Conservation (phyloP, 2,113 vertebrate genomes). For the Porphyrio hochstetteri region DNA sequence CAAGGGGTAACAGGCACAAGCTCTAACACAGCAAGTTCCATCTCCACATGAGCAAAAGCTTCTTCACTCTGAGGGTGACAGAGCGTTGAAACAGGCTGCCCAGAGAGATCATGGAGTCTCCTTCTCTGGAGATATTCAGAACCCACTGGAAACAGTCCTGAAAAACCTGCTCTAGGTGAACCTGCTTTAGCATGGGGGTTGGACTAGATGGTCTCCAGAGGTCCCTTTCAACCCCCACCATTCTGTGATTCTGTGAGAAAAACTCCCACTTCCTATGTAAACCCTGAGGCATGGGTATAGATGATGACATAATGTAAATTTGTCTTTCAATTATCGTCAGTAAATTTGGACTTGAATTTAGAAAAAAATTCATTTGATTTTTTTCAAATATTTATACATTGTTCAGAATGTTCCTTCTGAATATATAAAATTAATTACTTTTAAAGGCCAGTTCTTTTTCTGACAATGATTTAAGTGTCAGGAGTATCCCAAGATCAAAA, state of each 20-base stretch:
- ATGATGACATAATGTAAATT: background rate
- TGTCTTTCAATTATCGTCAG: background rate
- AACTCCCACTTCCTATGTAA: background rate
- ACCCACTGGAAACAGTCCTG: no score
- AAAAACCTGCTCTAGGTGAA: no score
- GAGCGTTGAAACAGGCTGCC: no score
- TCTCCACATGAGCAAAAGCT: no score
- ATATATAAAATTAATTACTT: rapidly evolving
- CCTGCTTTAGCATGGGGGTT: no score
- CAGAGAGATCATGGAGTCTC: no score
- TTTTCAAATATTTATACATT: background rate
- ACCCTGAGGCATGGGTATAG: background rate
- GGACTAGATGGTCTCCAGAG: no score
- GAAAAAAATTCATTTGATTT: background rate
- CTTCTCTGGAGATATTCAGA: no score
- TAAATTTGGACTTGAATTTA: background rate
- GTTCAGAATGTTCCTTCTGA: background rate
- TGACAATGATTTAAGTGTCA: background rate
- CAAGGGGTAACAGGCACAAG: no score
- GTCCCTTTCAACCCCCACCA: no score
- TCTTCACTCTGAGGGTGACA: no score
- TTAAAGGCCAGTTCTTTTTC: background rate
- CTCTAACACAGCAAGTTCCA: no score
- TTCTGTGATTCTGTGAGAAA: background rate
- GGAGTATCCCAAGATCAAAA: background rate